Percentiles rank a stretch among this genome's conserved stretches.
Evolutionary conservation across 2,888 invertebrate genomes (phyloP).

Genomic region (Harpalus rufipes): DNA sequence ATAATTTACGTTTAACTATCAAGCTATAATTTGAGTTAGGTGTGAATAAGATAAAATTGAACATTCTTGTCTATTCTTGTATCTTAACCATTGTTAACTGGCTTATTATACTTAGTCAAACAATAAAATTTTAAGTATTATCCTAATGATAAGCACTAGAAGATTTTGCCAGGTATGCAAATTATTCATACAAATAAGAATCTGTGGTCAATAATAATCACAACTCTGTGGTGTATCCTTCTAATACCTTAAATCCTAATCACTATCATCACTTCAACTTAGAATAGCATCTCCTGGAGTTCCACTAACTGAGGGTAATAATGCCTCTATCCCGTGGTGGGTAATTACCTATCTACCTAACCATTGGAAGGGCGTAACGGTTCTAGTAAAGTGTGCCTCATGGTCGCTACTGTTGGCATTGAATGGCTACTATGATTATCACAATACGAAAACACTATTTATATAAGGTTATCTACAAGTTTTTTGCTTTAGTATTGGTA

Average conservation of each 20-base stretch:
- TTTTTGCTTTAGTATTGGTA: no score
- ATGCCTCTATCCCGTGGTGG: constrained; percentile 12
- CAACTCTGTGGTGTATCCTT: background rate
- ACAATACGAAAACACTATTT: no score
- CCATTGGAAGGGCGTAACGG: constrained; percentile 35
- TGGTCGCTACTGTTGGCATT: no score
- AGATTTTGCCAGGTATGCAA: background rate
- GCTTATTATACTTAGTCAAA: no score
- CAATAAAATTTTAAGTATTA: background rate
- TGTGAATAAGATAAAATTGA: no score
- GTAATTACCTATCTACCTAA: constrained; percentile 26
- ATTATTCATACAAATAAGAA: background rate
- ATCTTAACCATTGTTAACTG: no score
- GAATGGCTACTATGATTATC: no score
- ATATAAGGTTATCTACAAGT: no score
- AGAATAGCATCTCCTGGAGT: background rate
- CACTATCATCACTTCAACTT: constrained; percentile 23
- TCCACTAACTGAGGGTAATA: constrained; percentile 37
- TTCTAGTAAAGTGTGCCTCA: background rate
- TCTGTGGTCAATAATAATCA: constrained; percentile 21
- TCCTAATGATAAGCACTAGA: constrained; percentile 1
- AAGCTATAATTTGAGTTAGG: no score
- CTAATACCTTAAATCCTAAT: constrained; percentile 24
- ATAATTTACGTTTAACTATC: no score
- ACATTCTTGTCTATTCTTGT: no score